Evolutionary conservation across 2,888 invertebrate genomes (phyloP).

Genomic region (Laothoe populi): DNA sequence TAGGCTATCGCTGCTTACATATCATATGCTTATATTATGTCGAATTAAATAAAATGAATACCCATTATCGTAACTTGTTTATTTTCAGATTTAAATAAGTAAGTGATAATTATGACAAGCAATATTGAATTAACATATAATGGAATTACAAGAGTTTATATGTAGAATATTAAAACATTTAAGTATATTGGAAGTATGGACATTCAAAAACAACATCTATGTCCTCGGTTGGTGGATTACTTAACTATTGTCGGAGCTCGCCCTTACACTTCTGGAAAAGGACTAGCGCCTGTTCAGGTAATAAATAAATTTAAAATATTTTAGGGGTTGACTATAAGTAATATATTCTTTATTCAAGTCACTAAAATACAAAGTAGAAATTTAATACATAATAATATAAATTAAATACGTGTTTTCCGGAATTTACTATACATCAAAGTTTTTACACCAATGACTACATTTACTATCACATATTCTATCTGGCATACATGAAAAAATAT

Average conservation of each 20-base stretch:
- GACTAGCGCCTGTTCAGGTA: constrained; percentile 92
- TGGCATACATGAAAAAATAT: no score
- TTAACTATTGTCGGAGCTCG: constrained; percentile 97
- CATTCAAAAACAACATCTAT: constrained; percentile 91
- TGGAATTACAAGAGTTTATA: constrained; percentile 57
- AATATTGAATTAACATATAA: constrained; percentile 74
- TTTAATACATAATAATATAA: no score
- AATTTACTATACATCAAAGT: no score
- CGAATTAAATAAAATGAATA: no score
- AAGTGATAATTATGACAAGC: constrained; percentile 81
- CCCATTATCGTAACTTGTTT: constrained; percentile 28
- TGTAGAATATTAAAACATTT: constrained; percentile 46
- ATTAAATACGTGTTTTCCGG: no score
- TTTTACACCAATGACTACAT: no score
- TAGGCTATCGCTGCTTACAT: no score
- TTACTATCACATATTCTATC: no score
- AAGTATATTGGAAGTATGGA: constrained; percentile 72
- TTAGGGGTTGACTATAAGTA: neutral
- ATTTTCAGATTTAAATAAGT: constrained; percentile 52
- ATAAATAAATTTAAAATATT: neutral
- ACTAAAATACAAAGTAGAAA: no score
- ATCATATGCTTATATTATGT: no score
- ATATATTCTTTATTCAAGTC: no score
- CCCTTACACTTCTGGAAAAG: constrained; percentile 86
- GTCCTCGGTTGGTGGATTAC: constrained; percentile 97